Evolutionary conservation across 1,140 invertebrate species (phyloP), one percentile per base, ranked within the genome.

Genomic region (Pseudomyrmex gracilis): DNA sequence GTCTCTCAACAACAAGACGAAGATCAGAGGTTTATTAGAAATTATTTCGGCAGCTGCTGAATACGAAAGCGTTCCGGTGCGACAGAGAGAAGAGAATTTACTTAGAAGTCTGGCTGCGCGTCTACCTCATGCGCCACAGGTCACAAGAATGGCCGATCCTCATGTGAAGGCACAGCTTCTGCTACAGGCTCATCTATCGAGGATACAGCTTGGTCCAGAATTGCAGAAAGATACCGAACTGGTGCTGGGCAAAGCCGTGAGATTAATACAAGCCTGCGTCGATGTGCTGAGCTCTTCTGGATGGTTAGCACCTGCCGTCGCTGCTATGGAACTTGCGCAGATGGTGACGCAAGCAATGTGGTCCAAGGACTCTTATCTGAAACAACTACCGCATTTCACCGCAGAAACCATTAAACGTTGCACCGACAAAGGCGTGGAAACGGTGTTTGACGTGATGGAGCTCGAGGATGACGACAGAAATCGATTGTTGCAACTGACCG

Each of bases 311-410:
- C 99, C 99, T 0, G 99, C 99, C 9, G 97, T 99, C 24, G 98
- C 99, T 64, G 99, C 99, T 89, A 99, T 99, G 99, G 99, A 99
- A 94, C 94, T 99, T 78, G 98, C 99, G 0, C 99, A 99, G 94
- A 99, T 99, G 99, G 97, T 99, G 0, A 99, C 99, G 0, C 99
- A 99, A 95, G 99, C 99, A 2, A 99, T 99, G 98, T 99, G 99
- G 98, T 98, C 97, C 77, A 99, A 99, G 93, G 99, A 99, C 93
- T 99, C 98, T 0, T 99, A 99, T 92, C 95, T 99, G 61, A 98
- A 99, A 90, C 99, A 99, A 91, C 93, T 99, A 84, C 99, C 99
- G 3, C 99, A 99, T 94, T 99, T 99, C 92, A 97, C 96, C 13
- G 89, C 95, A 0, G 99, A 99, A 1, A 97, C 99, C 58, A 97